Percentiles rank a stretch among this genome's conserved stretches.
Conservation (phyloP, 2,888 invertebrate species). For the Polymixis flavicincta region DNA sequence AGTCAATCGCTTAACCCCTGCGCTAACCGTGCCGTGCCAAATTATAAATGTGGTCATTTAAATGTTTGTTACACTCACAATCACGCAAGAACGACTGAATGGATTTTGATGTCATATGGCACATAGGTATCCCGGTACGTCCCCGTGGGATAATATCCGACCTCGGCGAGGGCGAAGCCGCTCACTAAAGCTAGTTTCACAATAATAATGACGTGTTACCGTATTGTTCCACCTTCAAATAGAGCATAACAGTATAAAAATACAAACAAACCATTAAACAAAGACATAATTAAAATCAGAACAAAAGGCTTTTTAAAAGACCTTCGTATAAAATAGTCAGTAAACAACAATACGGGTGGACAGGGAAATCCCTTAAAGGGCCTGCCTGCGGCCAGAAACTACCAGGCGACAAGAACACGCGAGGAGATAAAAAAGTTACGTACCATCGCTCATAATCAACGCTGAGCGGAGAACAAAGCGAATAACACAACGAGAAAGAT, state of each 20-base stretch:
- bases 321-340: constrained; percentile 32
- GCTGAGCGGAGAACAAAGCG: constrained; percentile 64
- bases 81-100: too few species aligned
- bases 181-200: background rate
- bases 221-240: constrained; percentile 16
- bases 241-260: constrained; percentile 14
- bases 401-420: constrained; percentile 56
- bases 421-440: constrained; percentile 56
- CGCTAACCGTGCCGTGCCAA: too few species aligned
- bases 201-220: constrained; percentile 1
- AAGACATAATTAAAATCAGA: constrained; percentile 52
- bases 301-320: constrained; percentile 46
- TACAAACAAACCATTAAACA: constrained; percentile 39
- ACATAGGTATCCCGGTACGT: too few species aligned
- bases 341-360: constrained; percentile 60
- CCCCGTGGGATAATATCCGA: too few species aligned
- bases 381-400: constrained; percentile 44
- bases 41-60: too few species aligned
- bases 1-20: too few species aligned
- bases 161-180: too few species aligned
- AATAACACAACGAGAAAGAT: constrained; percentile 66
- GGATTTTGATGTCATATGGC: too few species aligned
- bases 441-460: constrained; percentile 62
- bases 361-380: constrained; percentile 59
- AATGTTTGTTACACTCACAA: too few species aligned